Evolutionary conservation across 2,113 vertebrate genomes (phyloP).

Genomic region (Desmodus rotundus): DNA sequence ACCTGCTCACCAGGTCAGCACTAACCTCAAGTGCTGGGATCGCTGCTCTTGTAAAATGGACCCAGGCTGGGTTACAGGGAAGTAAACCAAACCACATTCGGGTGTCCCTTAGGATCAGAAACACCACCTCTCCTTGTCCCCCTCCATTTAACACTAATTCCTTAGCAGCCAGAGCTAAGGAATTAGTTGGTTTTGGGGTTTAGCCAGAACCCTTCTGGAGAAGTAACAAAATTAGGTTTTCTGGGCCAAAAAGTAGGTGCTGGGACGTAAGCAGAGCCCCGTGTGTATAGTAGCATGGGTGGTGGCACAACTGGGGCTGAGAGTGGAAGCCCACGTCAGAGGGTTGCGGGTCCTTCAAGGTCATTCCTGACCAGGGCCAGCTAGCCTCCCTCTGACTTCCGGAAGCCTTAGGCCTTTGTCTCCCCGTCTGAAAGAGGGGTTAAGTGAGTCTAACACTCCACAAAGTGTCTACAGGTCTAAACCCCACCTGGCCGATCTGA

Average conservation of each 20-base stretch:
- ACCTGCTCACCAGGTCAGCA: not conserved
- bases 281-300: rapidly evolving
- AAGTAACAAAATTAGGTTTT: constrained; percentile 32
- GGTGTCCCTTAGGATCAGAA: constrained; percentile 36
- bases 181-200: constrained; percentile 57
- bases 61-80: constrained; percentile 11
- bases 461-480: not conserved
- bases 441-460: not conserved
- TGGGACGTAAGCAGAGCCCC: not conserved
- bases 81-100: constrained; percentile 49
- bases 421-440: not conserved
- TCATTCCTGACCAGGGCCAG: not conserved
- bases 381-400: not conserved
- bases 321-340: rapidly evolving
- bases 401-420: not conserved
- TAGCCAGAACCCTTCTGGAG: constrained; percentile 53
- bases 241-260: not conserved
- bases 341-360: not conserved
- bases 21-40: constrained; percentile 31
- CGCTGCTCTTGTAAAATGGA: constrained; percentile 18
- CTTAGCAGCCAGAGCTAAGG: constrained; percentile 39
- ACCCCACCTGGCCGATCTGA: not conserved
- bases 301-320: rapidly evolving
- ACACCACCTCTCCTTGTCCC: constrained; percentile 35
- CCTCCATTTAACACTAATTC: constrained; percentile 65